These are phyloP conservation scores for Ephialtes manifestator DNA, from an alignment of 2,888 invertebrate genomes.

Conservation along the genomic window DNA sequence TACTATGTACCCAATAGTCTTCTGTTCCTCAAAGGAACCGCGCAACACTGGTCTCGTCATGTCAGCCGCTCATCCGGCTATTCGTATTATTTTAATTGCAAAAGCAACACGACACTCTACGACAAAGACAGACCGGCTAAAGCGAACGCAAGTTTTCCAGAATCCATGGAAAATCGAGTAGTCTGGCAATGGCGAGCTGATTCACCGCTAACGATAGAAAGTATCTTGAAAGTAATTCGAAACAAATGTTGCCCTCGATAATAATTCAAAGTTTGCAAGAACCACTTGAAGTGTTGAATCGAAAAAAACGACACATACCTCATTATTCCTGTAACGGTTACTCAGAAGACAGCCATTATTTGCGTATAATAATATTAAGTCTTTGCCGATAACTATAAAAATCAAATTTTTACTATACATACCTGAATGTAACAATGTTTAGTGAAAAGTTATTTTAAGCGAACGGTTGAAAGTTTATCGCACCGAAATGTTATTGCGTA, in stretches of 20 bases:
- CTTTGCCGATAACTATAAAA: background rate
- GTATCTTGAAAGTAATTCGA: constrained; percentile 62
- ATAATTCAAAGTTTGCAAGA: background rate
- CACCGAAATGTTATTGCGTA: background rate
- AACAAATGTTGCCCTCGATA: constrained; percentile 36
- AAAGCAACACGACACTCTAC: constrained; percentile 59
- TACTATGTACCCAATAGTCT: constrained; percentile 77
- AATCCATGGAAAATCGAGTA: constrained; percentile 75
- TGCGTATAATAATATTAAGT: constrained; percentile 1
- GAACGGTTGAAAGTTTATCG: background rate
- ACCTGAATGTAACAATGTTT: constrained; percentile 21
- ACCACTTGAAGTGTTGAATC: background rate
- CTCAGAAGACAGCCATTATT: background rate
- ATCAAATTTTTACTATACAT: constrained; percentile 21
- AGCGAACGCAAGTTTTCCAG: constrained; percentile 75
- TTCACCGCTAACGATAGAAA: constrained; percentile 67
- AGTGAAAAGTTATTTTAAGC: background rate
- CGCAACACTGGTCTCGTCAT: constrained; percentile 75
- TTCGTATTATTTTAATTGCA: constrained; percentile 76
- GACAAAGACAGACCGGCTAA: constrained; percentile 71
- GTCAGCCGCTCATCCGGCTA: constrained; percentile 70
- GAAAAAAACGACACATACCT: constrained; percentile 32
- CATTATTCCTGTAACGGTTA: background rate
- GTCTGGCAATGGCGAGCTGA: constrained; percentile 78
- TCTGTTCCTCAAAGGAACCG: constrained; percentile 77